phyloP scores from a whole-genome alignment of 1,140 invertebrate species.

The Drosophila nebulosa region DNA sequence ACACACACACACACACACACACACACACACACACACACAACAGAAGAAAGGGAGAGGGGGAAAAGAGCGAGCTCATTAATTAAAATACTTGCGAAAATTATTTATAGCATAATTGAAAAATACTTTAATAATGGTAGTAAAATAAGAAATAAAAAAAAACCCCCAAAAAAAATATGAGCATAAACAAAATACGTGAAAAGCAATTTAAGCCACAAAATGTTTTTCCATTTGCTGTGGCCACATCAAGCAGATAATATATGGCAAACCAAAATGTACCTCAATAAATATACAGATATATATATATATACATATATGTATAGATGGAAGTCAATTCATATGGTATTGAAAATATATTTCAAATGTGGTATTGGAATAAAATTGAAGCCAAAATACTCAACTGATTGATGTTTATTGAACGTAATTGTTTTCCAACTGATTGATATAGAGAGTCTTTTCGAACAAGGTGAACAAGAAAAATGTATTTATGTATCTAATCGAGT shows the following conservation, averaged over 20 bases:
- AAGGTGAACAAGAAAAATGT: neutral
- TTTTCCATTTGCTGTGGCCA: conserved; percentile 27
- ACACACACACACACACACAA: no score
- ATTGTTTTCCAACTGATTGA: conserved; percentile 20
- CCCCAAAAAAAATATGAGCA: neutral
- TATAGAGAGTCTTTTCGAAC: neutral
- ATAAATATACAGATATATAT: neutral
- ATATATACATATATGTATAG: neutral
- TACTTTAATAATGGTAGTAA: conserved; percentile 19
- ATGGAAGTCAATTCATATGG: conserved; percentile 15
- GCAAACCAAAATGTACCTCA: neutral
- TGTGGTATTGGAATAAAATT: neutral
- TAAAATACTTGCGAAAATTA: conserved; percentile 39
- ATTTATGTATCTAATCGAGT: neutral
- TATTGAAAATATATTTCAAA: conserved; percentile 49
- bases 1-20: no score
- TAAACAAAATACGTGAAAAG: conserved; percentile 6
- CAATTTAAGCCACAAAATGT: conserved; percentile 13
- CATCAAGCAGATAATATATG: conserved; percentile 29
- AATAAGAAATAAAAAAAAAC: conserved; percentile 4
- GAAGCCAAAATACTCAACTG: conserved; percentile 25
- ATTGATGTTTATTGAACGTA: conserved; percentile 52
- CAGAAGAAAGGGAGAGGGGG: neutral
- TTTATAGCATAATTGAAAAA: conserved; percentile 60
- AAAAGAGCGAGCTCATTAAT: conserved; percentile 37